Conservation (phyloP, 2,888 invertebrate genomes). For the Plusia festucae region DNA sequence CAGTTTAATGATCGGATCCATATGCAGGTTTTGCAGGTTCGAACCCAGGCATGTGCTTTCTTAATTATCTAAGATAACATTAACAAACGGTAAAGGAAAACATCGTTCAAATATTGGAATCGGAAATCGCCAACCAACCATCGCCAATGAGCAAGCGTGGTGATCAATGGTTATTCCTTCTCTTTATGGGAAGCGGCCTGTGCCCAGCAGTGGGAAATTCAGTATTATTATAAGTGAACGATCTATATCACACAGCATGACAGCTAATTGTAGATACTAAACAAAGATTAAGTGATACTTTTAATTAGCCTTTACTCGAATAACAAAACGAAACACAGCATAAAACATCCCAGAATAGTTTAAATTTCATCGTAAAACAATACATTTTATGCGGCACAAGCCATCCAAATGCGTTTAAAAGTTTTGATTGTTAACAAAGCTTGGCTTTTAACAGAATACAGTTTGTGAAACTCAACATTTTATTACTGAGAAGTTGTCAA, state of each 20-base stretch:
- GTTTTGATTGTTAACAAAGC: slow-evolving; percentile 35
- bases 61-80: too few species aligned
- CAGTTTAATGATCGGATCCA: too few species aligned
- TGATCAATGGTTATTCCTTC: too few species aligned
- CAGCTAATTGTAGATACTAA: neutral
- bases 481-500: slow-evolving; percentile 27
- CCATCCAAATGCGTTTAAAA: slow-evolving; percentile 17
- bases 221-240: neutral
- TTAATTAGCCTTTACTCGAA: neutral
- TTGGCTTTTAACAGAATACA: slow-evolving; percentile 16
- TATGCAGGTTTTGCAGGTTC: too few species aligned
- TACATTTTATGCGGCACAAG: slow-evolving; percentile 7
- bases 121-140: too few species aligned
- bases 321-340: neutral
- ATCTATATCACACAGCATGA: neutral
- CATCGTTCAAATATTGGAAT: too few species aligned
- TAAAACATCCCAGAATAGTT: slow-evolving; percentile 14
- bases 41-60: too few species aligned
- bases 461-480: slow-evolving; percentile 27
- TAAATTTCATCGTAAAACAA: slow-evolving; percentile 29
- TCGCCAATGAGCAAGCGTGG: too few species aligned
- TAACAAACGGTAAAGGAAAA: too few species aligned
- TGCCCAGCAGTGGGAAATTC: too few species aligned
- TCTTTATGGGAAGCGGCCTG: too few species aligned
- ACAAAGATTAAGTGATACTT: too few species aligned